These are phyloP conservation scores for Cheiracanthium punctorium DNA, from an alignment of 2,888 invertebrate genomes.

Conservation along the genomic window DNA sequence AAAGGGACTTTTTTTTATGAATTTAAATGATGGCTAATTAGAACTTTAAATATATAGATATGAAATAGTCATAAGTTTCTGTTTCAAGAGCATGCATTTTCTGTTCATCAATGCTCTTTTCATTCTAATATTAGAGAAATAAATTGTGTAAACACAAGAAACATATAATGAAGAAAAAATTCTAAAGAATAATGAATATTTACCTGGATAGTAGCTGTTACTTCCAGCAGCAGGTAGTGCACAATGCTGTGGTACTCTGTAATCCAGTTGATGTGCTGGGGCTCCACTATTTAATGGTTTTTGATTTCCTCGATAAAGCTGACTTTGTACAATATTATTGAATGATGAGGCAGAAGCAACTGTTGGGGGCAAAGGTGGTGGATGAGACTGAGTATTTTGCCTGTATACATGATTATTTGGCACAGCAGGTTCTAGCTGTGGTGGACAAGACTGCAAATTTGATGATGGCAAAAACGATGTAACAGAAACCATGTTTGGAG, in stretches of 20 bases:
- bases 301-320: conserved; percentile 57
- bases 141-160: too few relatives aligned
- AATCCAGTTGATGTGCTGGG: conserved; percentile 59
- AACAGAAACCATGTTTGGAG: conserved; percentile 67
- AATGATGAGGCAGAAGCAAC: conserved; percentile 55
- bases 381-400: conserved; percentile 49
- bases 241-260: conserved; percentile 66
- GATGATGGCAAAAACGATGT: conserved; percentile 64
- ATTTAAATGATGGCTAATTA: too few relatives aligned
- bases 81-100: too few relatives aligned
- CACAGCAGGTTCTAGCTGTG: conserved; percentile 66
- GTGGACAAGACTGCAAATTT: conserved; percentile 59
- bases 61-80: too few relatives aligned
- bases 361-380: conserved; percentile 61
- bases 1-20: too few relatives aligned
- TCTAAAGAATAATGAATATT: background rate
- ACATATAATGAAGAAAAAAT: too few relatives aligned
- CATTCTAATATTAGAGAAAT: too few relatives aligned
- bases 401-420: conserved; percentile 55
- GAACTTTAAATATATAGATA: too few relatives aligned
- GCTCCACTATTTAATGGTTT: conserved; percentile 52
- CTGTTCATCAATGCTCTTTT: too few relatives aligned
- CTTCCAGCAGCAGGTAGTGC: conserved; percentile 55
- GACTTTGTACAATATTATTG: conserved; percentile 60
- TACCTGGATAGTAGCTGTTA: conserved; percentile 66